Conservation (phyloP, 2,888 invertebrate species). For the Amphipyra berbera region DNA sequence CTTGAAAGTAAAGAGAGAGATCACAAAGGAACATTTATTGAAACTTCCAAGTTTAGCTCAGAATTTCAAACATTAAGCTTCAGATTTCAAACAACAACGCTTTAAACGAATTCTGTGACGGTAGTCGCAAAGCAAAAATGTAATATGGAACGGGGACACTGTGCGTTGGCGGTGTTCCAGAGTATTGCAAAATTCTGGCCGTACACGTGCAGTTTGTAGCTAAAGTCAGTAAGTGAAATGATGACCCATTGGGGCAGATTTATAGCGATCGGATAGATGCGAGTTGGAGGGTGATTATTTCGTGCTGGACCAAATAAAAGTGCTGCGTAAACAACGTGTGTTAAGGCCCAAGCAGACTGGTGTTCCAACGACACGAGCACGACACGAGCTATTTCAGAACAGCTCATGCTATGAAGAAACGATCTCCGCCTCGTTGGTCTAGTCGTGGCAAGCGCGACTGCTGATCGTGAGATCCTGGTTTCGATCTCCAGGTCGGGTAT, state of each 20-base stretch:
- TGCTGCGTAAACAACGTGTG: not conserved
- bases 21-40: no score
- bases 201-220: slow-evolving; percentile 7
- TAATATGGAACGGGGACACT: slow-evolving; percentile 32
- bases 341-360: no score
- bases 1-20: no score
- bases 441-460: no score
- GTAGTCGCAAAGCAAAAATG: slow-evolving; percentile 48
- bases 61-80: slow-evolving; percentile 10
- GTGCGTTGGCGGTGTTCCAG: slow-evolving; percentile 39
- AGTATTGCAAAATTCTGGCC: slow-evolving; percentile 26
- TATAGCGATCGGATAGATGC: not conserved
- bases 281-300: not conserved
- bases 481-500: no score
- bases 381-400: no score
- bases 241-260: slow-evolving; percentile 1
- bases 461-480: no score
- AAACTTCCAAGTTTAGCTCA: no score
- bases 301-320: not conserved
- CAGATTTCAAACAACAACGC: slow-evolving; percentile 10
- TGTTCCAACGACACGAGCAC: no score
- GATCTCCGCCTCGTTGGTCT: no score
- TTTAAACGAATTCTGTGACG: slow-evolving; percentile 30
- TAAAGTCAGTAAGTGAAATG: slow-evolving; percentile 19
- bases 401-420: no score